Percentiles rank a stretch among this genome's conserved stretches.
Conservation (phyloP, 2,797 vertebrate species). For the Platalea minor region DNA sequence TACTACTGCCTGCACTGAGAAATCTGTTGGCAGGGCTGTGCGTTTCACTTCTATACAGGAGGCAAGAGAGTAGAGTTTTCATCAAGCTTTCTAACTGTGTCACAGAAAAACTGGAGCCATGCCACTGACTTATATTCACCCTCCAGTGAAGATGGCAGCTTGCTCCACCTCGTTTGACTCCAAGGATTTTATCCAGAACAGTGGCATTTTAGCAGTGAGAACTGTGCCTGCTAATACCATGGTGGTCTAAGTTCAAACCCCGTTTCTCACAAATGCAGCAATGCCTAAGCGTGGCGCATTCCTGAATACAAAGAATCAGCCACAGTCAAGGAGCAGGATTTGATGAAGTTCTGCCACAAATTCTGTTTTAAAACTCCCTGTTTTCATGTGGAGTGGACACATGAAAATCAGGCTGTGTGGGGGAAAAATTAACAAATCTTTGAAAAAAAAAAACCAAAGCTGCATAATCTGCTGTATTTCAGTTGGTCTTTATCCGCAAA, state of each 20-base stretch:
- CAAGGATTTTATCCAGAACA: conserved; percentile 26
- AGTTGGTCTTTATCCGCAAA: conserved; percentile 75
- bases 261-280: neutral
- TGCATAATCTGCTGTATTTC: conserved; percentile 77
- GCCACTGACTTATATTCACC: neutral
- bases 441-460: conserved; percentile 66
- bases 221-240: neutral
- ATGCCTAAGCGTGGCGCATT: neutral
- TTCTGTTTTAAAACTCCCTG: conserved; percentile 25
- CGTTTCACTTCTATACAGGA: neutral
- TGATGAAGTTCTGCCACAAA: conserved; percentile 30
- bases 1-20: neutral
- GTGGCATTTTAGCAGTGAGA: neutral
- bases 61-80: neutral
- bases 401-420: neutral
- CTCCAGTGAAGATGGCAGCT: neutral
- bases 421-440: conserved; percentile 75
- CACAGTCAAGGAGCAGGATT: neutral
- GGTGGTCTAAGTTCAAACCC: neutral
- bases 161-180: neutral
- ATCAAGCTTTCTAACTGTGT: neutral
- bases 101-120: conserved; percentile 2
- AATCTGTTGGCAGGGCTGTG: neutral
- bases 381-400: conserved; percentile 54
- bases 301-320: neutral